phyloP scores from a whole-genome alignment of 1,140 invertebrate species.

The Aplysia californica region DNA sequence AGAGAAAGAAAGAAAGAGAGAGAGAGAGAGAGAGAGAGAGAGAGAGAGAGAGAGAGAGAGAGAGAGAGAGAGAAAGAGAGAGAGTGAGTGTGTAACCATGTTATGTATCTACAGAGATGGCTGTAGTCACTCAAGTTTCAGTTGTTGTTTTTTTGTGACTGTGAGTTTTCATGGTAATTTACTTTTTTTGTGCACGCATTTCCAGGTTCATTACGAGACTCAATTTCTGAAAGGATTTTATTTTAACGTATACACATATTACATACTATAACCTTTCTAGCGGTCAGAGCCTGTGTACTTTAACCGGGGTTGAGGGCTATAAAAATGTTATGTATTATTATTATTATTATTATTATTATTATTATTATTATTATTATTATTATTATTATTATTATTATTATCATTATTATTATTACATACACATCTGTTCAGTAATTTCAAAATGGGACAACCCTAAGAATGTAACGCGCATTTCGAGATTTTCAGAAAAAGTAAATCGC shows the following conservation, averaged over 20 bases:
- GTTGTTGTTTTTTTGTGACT: too few species aligned
- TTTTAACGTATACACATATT: too few species aligned
- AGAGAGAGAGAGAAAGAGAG: neutral
- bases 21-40: neutral
- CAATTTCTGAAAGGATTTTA: neutral
- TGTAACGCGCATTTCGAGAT: too few species aligned
- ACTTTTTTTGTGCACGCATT: neutral
- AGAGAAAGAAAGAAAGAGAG: neutral
- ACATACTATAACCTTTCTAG: too few species aligned
- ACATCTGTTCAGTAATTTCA: too few species aligned
- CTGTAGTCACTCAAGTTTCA: too few species aligned
- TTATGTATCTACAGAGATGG: neutral
- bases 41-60: slow-evolving; percentile 8
- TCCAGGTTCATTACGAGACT: neutral
- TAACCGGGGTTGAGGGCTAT: too few species aligned
- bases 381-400: neutral
- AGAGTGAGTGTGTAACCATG: neutral
- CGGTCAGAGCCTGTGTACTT: neutral
- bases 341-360: neutral
- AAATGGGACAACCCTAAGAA: too few species aligned
- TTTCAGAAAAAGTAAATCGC: too few species aligned
- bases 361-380: neutral
- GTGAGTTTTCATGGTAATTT: neutral
- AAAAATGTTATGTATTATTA: too few species aligned
- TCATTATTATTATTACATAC: neutral